phyloP scores from a whole-genome alignment of 2,113 vertebrate species.

The Petrocephalus microphthalmus region DNA sequence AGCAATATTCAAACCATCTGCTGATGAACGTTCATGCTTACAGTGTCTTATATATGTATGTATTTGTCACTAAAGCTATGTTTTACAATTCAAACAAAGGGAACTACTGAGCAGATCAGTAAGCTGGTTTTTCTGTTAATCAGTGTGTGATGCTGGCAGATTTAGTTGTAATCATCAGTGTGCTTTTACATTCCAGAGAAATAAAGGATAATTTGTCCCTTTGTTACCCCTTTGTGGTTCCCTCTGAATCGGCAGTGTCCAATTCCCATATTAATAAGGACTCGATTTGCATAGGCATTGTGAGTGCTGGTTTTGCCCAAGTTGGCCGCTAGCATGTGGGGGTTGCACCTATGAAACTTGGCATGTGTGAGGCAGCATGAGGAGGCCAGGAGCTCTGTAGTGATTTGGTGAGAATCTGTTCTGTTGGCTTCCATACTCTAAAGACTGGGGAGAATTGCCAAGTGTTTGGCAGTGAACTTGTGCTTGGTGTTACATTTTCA shows the following conservation, averaged over 20 bases:
- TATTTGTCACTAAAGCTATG: background rate
- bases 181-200: conserved; percentile 22
- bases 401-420: background rate
- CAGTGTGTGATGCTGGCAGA: background rate
- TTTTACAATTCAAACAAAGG: conserved; percentile 3
- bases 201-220: conserved; percentile 9
- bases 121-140: background rate
- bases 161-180: background rate
- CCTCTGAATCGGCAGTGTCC: background rate
- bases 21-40: background rate
- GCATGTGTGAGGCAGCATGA: background rate
- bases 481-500: background rate
- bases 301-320: background rate
- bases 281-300: background rate
- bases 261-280: background rate
- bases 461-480: background rate
- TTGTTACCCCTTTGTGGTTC: background rate
- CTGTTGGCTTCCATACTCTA: background rate
- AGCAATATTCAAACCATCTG: background rate
- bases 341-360: background rate
- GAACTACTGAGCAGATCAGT: conserved; percentile 21
- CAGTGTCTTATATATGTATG: background rate
- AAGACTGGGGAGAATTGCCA: background rate
- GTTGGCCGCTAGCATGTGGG: background rate
- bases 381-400: background rate